These are phyloP conservation scores for Drymodes brunneopygia DNA, from an alignment of 2,113 vertebrate genomes.

Conservation along the genomic window DNA sequence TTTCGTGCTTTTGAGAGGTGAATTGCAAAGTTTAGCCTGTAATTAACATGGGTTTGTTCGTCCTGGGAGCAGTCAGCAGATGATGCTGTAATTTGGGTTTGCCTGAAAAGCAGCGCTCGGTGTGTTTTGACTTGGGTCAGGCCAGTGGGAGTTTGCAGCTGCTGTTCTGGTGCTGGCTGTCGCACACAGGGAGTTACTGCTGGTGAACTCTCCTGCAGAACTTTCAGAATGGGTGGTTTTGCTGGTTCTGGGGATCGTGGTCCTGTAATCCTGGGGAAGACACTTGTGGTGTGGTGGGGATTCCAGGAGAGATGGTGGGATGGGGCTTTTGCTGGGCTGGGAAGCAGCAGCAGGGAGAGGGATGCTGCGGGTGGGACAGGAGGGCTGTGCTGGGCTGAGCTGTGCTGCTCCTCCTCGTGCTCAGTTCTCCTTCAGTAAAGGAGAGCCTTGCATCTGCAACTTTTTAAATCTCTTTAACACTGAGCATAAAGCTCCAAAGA, in stretches of 20 bases:
- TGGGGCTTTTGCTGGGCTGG: neutral
- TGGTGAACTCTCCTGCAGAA: neutral
- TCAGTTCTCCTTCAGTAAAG: neutral
- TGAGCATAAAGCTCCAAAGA: neutral
- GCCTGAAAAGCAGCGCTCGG: neutral
- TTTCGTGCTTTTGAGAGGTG: neutral
- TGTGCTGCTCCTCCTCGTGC: fast-evolving
- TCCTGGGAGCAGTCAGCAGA: neutral
- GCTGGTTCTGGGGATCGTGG: neutral
- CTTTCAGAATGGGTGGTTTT: neutral
- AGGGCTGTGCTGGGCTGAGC: neutral
- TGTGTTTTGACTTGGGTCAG: neutral
- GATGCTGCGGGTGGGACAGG: fast-evolving
- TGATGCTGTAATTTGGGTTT: constrained; percentile 47
- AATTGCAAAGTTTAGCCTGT: neutral
- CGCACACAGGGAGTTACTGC: neutral
- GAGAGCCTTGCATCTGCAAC: neutral
- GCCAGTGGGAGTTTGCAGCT: constrained; percentile 19
- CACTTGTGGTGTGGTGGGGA: neutral
- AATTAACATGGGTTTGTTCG: neutral
- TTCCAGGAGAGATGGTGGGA: fast-evolving
- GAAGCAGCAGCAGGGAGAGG: neutral
- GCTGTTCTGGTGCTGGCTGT: neutral
- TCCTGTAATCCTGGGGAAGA: neutral
- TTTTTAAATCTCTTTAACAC: neutral